phyloP scores from a whole-genome alignment of 2,888 invertebrate genomes.

The Drosophila colorata region DNA sequence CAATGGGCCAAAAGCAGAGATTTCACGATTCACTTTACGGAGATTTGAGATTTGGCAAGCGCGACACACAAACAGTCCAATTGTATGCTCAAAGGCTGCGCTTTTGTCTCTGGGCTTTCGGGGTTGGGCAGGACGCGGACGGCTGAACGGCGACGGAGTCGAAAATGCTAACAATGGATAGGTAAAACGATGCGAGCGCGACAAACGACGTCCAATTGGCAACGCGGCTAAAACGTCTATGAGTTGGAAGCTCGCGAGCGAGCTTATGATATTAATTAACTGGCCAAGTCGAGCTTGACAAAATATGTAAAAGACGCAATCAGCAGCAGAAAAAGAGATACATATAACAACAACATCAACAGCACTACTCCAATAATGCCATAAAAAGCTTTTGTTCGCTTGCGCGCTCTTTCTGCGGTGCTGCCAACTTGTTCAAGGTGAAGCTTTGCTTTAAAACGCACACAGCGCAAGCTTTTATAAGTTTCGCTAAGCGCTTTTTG shows the following conservation, averaged over 20 bases:
- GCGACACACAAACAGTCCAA: conserved; percentile 14
- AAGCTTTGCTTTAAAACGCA: conserved; percentile 43
- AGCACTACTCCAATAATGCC: conserved; percentile 30
- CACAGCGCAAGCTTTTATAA: conserved; percentile 28
- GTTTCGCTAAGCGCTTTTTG: conserved; percentile 17
- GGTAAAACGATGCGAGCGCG: conserved; percentile 23
- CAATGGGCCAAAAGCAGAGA: conserved; percentile 36
- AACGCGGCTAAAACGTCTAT: conserved; percentile 68
- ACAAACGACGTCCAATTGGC: conserved; percentile 66
- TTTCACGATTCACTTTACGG: conserved; percentile 63
- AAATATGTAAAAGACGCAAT: conserved; percentile 35
- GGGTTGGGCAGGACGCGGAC: conserved; percentile 43
- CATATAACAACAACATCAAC: conserved; percentile 32
- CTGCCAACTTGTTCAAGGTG: conserved; percentile 49
- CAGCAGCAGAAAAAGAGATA: conserved; percentile 30
- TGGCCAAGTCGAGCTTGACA: conserved; percentile 74
- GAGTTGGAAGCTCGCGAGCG: conserved; percentile 50
- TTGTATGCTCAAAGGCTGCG: conserved; percentile 35
- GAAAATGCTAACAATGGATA: conserved; percentile 8
- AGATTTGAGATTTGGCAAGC: conserved; percentile 59
- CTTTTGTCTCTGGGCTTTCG: conserved; percentile 1
- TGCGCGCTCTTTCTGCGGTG: conserved; percentile 30
- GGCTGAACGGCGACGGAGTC: conserved; percentile 15
- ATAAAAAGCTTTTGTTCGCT: conserved; percentile 38
- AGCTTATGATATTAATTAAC: conserved; percentile 74